Evolutionary conservation across 2,888 invertebrate species (phyloP).

Genomic region (Xestia c-nigrum): DNA sequence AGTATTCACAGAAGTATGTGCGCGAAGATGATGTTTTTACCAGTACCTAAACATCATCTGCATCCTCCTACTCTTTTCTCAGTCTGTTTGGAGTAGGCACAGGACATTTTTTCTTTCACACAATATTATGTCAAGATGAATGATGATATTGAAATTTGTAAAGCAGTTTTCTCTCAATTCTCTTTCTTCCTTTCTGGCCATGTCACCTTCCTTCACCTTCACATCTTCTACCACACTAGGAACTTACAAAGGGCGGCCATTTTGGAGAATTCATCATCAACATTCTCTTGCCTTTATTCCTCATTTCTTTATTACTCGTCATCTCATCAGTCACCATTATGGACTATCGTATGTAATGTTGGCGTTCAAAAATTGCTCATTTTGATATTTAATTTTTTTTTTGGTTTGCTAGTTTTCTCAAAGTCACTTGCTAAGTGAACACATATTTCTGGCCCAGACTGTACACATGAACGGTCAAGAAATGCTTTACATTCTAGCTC

Average conservation of each 20-base stretch:
- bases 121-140: neutral
- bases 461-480: conserved; percentile 69
- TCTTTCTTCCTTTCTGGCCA: neutral
- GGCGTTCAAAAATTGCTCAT: neutral
- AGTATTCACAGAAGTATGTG: neutral
- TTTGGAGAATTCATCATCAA: neutral
- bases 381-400: neutral
- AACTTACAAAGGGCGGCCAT: neutral
- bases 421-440: neutral
- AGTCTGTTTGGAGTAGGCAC: neutral
- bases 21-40: neutral
- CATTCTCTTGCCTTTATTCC: too few species aligned
- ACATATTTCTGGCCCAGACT: conserved; percentile 26
- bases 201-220: neutral
- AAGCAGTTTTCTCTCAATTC: neutral
- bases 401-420: neutral
- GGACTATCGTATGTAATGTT: neutral
- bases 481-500: conserved; percentile 66
- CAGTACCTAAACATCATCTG: neutral
- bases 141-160: neutral
- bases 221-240: neutral
- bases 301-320: too few species aligned
- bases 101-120: neutral
- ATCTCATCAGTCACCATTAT: too few species aligned
- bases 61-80: neutral